A percentile compares a stretch with the other conserved stretches of the same genome.
Conservation (phyloP, 2,888 invertebrate genomes). For the Brachyptera putata region DNA sequence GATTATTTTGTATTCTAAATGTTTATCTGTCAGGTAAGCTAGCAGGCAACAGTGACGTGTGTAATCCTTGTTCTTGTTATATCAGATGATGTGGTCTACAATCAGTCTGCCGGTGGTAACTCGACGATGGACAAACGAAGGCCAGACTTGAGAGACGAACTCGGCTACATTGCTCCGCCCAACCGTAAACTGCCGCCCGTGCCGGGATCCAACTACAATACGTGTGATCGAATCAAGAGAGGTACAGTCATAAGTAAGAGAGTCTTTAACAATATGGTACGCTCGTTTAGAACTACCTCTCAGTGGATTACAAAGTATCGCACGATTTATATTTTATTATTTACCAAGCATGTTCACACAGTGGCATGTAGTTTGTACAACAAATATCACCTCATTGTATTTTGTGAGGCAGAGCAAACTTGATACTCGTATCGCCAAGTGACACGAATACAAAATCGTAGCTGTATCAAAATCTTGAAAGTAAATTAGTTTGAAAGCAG, state of each 20-base stretch:
- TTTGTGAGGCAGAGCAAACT: no score
- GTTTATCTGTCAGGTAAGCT: no score
- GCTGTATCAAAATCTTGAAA: no score
- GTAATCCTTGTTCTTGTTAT: no score
- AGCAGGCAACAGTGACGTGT: no score
- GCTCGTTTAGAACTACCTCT: constrained; percentile 16
- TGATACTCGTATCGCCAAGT: no score
- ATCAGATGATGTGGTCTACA: constrained; percentile 88
- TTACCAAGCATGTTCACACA: background rate
- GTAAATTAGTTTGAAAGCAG: no score
- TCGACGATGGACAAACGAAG: constrained; percentile 76
- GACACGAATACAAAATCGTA: no score
- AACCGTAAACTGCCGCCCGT: constrained; percentile 89
- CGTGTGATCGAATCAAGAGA: constrained; percentile 89
- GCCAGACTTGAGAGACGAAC: constrained; percentile 78
- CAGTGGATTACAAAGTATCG: constrained; percentile 10
- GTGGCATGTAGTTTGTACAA: no score
- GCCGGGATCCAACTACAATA: constrained; percentile 89
- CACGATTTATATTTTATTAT: background rate
- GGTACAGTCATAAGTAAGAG: constrained; percentile 88
- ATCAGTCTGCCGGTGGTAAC: constrained; percentile 67
- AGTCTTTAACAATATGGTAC: constrained; percentile 17
- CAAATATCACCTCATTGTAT: no score
- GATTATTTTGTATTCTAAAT: no score
- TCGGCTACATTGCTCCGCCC: constrained; percentile 90